These are phyloP conservation scores for Crotalus viridis DNA, from an alignment of 2,113 vertebrate species.

Conservation along the genomic window DNA sequence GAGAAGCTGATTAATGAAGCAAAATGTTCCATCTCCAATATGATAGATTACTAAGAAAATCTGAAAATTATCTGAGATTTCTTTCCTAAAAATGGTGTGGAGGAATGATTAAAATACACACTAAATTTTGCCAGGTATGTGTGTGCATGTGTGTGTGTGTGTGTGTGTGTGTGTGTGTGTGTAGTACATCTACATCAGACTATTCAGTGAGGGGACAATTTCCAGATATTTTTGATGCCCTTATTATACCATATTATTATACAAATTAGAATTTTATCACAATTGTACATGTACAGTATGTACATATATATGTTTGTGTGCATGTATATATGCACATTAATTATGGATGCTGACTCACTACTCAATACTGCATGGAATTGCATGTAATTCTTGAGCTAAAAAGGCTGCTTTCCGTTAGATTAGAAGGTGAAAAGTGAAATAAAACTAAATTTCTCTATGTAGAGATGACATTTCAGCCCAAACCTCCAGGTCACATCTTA, in stretches of 20 bases:
- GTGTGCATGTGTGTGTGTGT: neutral
- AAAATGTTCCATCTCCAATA: neutral
- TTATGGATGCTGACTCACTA: neutral
- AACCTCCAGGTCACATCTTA: neutral
- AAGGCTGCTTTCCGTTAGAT: neutral
- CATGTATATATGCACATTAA: too few relatives aligned
- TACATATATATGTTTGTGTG: too few relatives aligned
- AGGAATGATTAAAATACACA: too few relatives aligned
- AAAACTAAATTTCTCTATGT: neutral
- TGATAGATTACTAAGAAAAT: neutral
- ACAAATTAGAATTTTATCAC: neutral
- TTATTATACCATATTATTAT: neutral
- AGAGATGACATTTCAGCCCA: neutral
- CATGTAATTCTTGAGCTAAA: neutral
- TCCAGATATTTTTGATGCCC: neutral
- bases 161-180: too few relatives aligned
- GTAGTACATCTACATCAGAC: too few relatives aligned
- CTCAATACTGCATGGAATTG: neutral
- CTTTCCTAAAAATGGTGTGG: too few relatives aligned
- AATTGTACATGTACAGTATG: neutral
- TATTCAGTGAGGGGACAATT: neutral
- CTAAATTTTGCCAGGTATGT: too few relatives aligned
- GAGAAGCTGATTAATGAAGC: too few relatives aligned
- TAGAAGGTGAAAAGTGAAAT: neutral
- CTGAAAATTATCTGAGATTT: neutral